These are phyloP conservation scores for Oreochromis mossambicus DNA, from an alignment of 2,797 vertebrate genomes.

Conservation along the genomic window DNA sequence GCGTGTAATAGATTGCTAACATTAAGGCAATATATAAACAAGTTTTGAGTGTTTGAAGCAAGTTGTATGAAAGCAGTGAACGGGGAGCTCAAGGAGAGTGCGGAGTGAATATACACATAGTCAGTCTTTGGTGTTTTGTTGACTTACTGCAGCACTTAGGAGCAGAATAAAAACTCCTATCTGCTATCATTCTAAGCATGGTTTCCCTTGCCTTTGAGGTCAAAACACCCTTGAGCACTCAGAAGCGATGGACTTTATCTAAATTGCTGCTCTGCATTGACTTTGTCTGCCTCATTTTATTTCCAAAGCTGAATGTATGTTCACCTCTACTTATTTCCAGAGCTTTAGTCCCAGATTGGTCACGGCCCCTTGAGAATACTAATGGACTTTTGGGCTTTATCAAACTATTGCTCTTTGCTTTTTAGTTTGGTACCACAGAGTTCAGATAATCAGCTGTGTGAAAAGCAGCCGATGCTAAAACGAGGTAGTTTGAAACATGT, in stretches of 20 bases:
- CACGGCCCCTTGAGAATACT: conserved; percentile 31
- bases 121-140: conserved; percentile 31
- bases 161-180: conserved; percentile 5
- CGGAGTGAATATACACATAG: not conserved
- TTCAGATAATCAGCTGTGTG: conserved; percentile 57
- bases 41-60: conserved; percentile 23
- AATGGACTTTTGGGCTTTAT: conserved; percentile 48
- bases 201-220: conserved; percentile 26
- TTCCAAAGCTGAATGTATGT: conserved; percentile 17
- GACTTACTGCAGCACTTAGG: conserved; percentile 50
- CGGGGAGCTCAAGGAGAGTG: not conserved
- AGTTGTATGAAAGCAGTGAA: conserved; percentile 4
- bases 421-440: conserved; percentile 28
- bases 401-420: conserved; percentile 50
- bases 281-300: conserved; percentile 34
- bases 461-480: conserved; percentile 55
- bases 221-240: conserved; percentile 38
- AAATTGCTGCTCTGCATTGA: conserved; percentile 43
- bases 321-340: conserved; percentile 20
- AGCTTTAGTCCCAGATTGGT: conserved; percentile 31
- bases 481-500: conserved; percentile 48
- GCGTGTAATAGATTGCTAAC: conserved; percentile 37
- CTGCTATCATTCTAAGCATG: conserved; percentile 1
- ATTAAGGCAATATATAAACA: conserved; percentile 39
- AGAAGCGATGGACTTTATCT: conserved; percentile 45